phyloP scores from a whole-genome alignment of 37 sponge, comb jelly and placozoan species.

The Spongilla lacustris region DNA sequence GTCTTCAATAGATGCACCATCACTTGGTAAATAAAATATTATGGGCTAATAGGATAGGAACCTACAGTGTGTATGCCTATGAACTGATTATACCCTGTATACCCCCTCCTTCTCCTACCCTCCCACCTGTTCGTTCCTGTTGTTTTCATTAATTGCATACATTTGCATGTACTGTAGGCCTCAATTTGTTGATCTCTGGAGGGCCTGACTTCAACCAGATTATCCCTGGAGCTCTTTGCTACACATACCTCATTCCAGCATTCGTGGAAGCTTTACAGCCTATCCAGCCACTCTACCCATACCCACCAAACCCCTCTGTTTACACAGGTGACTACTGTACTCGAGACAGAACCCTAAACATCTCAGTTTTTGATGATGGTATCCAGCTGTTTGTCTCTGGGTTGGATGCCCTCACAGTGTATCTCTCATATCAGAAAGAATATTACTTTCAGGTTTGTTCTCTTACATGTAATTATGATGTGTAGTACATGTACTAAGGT shows the following conservation, averaged over 20 bases:
- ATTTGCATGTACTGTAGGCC: not conserved
- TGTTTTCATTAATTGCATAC: too few relatives aligned
- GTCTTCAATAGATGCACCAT: too few relatives aligned
- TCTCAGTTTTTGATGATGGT: not conserved
- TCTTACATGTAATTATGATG: too few relatives aligned
- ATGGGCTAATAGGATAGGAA: too few relatives aligned
- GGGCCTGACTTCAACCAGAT: not conserved
- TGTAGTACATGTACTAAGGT: too few relatives aligned
- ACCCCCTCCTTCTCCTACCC: too few relatives aligned
- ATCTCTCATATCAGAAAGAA: not conserved
- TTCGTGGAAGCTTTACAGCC: slow-evolving; percentile 7
- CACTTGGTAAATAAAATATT: too few relatives aligned
- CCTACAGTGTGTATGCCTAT: too few relatives aligned
- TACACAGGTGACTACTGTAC: not conserved
- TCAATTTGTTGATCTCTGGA: not conserved
- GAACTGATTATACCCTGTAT: too few relatives aligned
- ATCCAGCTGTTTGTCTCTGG: not conserved
- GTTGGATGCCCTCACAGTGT: not conserved
- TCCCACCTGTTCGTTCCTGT: too few relatives aligned
- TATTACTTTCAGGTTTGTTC: not conserved
- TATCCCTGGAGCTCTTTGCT: not conserved
- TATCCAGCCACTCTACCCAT: slow-evolving; percentile 18
- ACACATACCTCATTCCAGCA: slow-evolving; percentile 44
- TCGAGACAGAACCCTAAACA: not conserved
- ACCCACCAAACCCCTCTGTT: slow-evolving; percentile 36